A percentile compares a stretch with the other conserved stretches of the same genome.
phyloP scores from a whole-genome alignment of 1,140 invertebrate genomes.

The Muscidifurax raptorellus region DNA sequence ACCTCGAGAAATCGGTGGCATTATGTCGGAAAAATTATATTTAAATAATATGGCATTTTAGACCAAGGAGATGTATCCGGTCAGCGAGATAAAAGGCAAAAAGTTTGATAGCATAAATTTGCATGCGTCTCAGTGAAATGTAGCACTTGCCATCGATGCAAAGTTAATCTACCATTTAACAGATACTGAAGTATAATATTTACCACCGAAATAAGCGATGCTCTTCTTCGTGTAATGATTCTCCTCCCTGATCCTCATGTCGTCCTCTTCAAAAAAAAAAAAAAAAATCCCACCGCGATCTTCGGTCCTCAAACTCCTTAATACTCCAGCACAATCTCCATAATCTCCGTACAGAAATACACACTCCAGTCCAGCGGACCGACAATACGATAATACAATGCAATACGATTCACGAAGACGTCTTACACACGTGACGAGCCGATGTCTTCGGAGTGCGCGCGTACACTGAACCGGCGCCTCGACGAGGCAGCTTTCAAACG shows the following conservation, averaged over 20 bases:
- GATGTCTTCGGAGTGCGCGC: slow-evolving; percentile 8
- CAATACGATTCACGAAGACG: too few species aligned
- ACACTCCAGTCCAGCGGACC: not conserved
- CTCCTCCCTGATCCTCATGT: slow-evolving; percentile 69
- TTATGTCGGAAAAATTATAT: too few species aligned
- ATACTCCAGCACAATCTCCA: not conserved
- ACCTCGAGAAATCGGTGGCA: too few species aligned
- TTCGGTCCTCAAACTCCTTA: not conserved
- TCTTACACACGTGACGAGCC: not conserved
- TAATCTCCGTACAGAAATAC: not conserved
- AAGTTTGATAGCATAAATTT: not conserved
- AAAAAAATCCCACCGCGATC: not conserved
- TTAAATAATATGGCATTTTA: too few species aligned
- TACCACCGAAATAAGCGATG: slow-evolving; percentile 67
- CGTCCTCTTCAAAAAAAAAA: too few species aligned
- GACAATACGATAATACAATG: not conserved
- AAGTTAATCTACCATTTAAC: too few species aligned
- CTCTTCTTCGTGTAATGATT: slow-evolving; percentile 66
- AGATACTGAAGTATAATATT: not conserved
- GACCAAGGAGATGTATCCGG: too few species aligned
- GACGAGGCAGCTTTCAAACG: slow-evolving; percentile 3
- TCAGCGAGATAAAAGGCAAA: not conserved
- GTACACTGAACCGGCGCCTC: not conserved
- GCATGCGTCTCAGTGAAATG: too few species aligned
- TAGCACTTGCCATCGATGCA: too few species aligned